A percentile compares a stretch with the other conserved stretches of the same genome.
phyloP scores from a whole-genome alignment of 2,888 invertebrate genomes.

The Nomada fabriciana region DNA sequence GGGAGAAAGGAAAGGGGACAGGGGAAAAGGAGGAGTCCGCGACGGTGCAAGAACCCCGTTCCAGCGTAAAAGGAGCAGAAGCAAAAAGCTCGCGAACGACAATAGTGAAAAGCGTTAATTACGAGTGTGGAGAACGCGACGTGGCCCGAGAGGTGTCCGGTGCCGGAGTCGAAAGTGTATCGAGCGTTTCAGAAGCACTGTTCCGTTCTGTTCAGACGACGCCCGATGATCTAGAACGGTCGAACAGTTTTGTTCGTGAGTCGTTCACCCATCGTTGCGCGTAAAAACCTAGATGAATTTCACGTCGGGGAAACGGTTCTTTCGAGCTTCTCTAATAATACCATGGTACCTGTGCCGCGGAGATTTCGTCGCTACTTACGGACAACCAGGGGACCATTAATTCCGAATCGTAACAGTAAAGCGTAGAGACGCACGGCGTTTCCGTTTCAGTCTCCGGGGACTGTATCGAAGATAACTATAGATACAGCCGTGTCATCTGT shows the following conservation, averaged over 20 bases:
- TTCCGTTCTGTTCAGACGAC: conserved; percentile 5
- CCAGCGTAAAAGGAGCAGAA: conserved; percentile 61
- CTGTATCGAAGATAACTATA: conserved; percentile 53
- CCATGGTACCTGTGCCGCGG: conserved; percentile 2
- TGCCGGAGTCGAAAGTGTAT: conserved; percentile 64
- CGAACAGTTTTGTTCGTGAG: conserved; percentile 27
- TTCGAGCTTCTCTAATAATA: conserved; percentile 5
- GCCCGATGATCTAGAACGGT: conserved; percentile 40
- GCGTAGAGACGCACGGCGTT: not conserved
- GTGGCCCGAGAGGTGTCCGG: conserved; percentile 32
- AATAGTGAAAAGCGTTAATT: conserved; percentile 78
- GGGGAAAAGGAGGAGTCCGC: conserved; percentile 48
- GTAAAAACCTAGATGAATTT: conserved; percentile 30
- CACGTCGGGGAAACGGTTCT: conserved; percentile 21
- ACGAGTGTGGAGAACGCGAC: conserved; percentile 44
- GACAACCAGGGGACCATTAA: conserved; percentile 9
- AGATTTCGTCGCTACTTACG: conserved; percentile 5
- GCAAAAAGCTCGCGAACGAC: conserved; percentile 59
- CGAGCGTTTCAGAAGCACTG: conserved; percentile 8
- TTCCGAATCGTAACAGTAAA: conserved; percentile 3
- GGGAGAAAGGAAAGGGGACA: conserved; percentile 7
- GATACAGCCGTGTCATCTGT: conserved; percentile 49
- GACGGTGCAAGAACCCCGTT: conserved; percentile 48
- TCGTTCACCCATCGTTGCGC: conserved; percentile 25
- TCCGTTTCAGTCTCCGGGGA: not conserved